Evolutionary conservation across 2,888 invertebrate genomes (phyloP), one percentile per base, ranked within the genome.

Genomic region (Andrena trimmerana): DNA sequence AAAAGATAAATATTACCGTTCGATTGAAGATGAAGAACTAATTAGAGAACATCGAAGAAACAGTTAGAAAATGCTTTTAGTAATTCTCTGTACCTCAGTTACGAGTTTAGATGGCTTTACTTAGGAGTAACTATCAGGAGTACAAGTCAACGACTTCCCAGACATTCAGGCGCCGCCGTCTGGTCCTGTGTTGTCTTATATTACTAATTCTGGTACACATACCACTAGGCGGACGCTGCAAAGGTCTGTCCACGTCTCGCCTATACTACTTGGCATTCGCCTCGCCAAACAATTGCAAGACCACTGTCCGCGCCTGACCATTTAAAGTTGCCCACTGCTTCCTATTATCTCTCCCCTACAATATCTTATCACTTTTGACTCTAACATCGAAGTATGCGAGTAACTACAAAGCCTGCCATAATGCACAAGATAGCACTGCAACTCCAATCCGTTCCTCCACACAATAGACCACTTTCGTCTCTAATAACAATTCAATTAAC

Each of bases 401-500:
- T 2, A 8, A 42, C 3, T 48, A 29, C 13, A 29, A 13, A 42
- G 42, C 16, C 42, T 16, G 5, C 4, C 16, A 42, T 4, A 42
- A 42, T 16, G 4, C 42, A 16, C 42, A 16, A 42, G 13, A 42
- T 1, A 16, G 42, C 42, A 1, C 42, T 42, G 16, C 42, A 42
- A 42, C 42, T 42, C 16, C 42, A 13, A 16, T 42, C 16, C 4
- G 0, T 16, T 42, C 42, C 42, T 16, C 42, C 16, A 4, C 5
- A 1, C 42, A 42, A 42, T 42, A 42, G 4, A 16, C 16, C 16
- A 42, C 42, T 42, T 42, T 42, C 42, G 13, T 42, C 42, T 42
- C 42, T 16, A 42, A 42, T 27, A 66, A 66, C 66, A 48, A 66
- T 50, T 50, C n/a, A 66, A 66, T 66, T 29, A 66, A 29, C 66